Percentiles rank a stretch among this genome's conserved stretches.
phyloP scores from a whole-genome alignment of 2,797 vertebrate genomes.

The Bufotes viridis region DNA sequence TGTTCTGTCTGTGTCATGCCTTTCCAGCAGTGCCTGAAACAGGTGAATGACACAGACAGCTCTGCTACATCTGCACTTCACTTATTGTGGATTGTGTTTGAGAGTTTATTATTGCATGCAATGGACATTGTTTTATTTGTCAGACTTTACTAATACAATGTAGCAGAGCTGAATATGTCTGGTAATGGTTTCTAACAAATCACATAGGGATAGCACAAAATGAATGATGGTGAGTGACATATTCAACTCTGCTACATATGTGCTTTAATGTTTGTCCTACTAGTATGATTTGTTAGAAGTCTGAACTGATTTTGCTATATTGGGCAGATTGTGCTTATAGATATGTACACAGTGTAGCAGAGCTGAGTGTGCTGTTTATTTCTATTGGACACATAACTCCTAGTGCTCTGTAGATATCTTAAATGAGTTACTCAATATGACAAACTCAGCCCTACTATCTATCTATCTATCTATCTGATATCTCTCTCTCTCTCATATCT shows the following conservation, averaged over 20 bases:
- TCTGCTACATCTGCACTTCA: not conserved
- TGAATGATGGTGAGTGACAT: not conserved
- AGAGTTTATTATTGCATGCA: not conserved
- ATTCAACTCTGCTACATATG: not conserved
- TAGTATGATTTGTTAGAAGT: no score
- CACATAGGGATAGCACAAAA: not conserved
- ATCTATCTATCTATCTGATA: no score
- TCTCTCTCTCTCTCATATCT: no score
- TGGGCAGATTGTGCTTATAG: not conserved
- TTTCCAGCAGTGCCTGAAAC: not conserved
- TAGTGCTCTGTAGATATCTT: no score
- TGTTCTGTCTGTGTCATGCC: not conserved
- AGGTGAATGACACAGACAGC: not conserved
- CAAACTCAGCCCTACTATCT: not conserved
- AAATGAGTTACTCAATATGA: not conserved
- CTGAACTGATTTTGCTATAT: not conserved
- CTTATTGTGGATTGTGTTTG: not conserved
- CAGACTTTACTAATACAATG: not conserved
- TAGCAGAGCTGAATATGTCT: not conserved
- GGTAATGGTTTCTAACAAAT: not conserved
- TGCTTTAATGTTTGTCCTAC: not conserved
- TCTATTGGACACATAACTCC: not conserved
- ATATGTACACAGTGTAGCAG: not conserved
- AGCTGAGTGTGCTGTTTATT: no score
- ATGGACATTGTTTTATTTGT: not conserved